A percentile compares a stretch with the other conserved stretches of the same genome.
Evolutionary conservation across 2,797 vertebrate genomes (phyloP).

Genomic region (Ceryle rudis): DNA sequence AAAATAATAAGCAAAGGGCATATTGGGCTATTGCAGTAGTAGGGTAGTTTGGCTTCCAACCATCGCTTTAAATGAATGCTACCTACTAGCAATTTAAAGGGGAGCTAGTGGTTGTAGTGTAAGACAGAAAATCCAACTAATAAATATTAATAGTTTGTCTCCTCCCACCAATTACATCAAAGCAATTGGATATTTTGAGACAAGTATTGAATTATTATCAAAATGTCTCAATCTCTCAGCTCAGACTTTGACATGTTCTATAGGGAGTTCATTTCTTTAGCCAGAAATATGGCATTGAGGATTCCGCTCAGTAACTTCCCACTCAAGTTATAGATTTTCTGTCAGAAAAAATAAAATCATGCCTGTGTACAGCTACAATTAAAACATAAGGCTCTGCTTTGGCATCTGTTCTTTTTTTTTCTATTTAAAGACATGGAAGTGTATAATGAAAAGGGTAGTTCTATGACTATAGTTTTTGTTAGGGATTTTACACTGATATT

Average conservation of each 20-base stretch:
- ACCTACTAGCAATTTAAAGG: not conserved
- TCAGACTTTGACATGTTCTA: constrained; percentile 53
- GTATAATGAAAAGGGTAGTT: constrained; percentile 35
- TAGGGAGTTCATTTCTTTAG: constrained; percentile 51
- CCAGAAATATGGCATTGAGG: constrained; percentile 71
- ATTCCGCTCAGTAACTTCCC: constrained; percentile 74
- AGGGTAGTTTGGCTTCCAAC: not conserved
- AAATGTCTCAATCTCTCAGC: constrained; percentile 59
- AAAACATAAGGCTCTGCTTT: constrained; percentile 74
- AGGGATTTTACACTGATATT: constrained; percentile 25
- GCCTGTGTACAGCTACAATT: constrained; percentile 69
- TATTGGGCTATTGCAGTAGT: not conserved
- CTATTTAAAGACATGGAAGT: constrained; percentile 57
- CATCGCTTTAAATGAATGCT: not conserved
- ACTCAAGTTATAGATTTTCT: constrained; percentile 75
- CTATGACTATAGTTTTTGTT: constrained; percentile 33
- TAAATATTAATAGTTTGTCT: constrained; percentile 57
- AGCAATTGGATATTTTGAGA: constrained; percentile 50
- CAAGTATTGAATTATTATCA: constrained; percentile 65
- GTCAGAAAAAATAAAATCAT: constrained; percentile 75
- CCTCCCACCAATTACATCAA: constrained; percentile 47
- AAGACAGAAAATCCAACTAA: not conserved
- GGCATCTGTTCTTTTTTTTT: constrained; percentile 73
- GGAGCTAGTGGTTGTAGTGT: not conserved
- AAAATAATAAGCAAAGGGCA: not conserved